Base-by-base conservation (phyloP, 2,888 invertebrate species). In the Unio delphinus region DNA sequence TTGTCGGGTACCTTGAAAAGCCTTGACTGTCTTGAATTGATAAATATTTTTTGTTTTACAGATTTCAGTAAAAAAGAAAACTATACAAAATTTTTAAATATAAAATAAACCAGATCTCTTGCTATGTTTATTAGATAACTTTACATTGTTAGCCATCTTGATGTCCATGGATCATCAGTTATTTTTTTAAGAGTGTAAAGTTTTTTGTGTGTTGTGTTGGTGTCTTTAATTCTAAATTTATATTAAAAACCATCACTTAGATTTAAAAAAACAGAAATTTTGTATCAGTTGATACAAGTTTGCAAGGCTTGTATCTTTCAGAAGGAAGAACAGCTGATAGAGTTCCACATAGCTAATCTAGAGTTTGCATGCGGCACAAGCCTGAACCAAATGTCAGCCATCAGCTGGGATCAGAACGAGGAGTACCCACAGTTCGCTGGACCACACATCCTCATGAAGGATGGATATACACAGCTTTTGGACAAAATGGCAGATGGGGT, bases 341-440 rank as follows among this genome's bases (percentile, higher is more conserved):
- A 90, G 68, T 91, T 91, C 81, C 90, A 91, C 74, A 81, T 90
- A 11, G 88, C 90, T 69, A 91, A 91, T 76, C 82, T 91, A 66
- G 91, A 92, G 80, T 91, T 90, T 76, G 90, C 90, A 0, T 91
- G 91, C 78, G 91, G 91, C 20, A 82, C 88, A 6, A 78, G 81
- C 54, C 80, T 91, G 4, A 75, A 80, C 45, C 80, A 88, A 61
- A 83, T 91, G 15, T 91, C 91, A 0, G 86, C 90, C 2, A 75
- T 89, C 34, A 73, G 89, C 74, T 92, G 91, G 91, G 91, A 92
- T 75, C 91, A 91, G 78, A 91, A 91, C 74, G 91, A 92, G 73
- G 85, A 85, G 18, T 88, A 88, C 73, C 89, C 90, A 55, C 91
- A 91, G 80, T 91, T 92, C 81, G 87, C 87, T 54, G 91, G 91